Percentiles rank a stretch among this genome's conserved stretches.
These are phyloP conservation scores for Callithrix jacchus DNA, from an alignment of 2,113 vertebrate genomes.

Conservation along the genomic window DNA sequence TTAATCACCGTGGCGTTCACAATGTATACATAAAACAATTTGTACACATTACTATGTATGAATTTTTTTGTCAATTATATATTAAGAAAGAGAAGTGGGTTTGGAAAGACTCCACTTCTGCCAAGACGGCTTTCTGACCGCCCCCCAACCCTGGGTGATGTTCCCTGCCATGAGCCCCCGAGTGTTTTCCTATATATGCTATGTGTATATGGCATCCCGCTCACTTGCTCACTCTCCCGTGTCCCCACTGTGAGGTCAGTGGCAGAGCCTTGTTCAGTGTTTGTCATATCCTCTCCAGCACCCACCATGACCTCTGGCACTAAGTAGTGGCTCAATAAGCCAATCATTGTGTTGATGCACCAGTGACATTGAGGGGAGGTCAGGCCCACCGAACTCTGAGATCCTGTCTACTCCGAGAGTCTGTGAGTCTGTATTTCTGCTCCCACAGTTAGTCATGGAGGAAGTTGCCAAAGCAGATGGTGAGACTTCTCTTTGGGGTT, in stretches of 20 bases:
- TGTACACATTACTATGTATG: neutral
- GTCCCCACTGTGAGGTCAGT: neutral
- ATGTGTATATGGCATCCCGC: neutral
- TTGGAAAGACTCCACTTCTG: neutral
- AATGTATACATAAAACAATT: neutral
- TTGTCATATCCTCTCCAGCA: neutral
- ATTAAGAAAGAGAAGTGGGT: neutral
- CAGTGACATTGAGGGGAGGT: neutral
- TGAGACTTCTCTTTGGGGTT: conserved; percentile 8
- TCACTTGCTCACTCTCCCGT: neutral
- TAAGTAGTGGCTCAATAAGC: neutral
- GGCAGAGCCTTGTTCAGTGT: neutral
- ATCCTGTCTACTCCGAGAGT: neutral
- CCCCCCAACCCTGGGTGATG: neutral
- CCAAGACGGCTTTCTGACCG: neutral
- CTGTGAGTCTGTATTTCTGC: neutral
- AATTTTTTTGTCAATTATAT: neutral
- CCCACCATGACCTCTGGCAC: neutral
- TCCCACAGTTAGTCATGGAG: neutral
- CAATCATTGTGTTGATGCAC: neutral
- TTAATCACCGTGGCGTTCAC: neutral
- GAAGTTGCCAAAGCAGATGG: conserved; percentile 38
- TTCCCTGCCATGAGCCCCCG: neutral
- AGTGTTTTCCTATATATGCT: fast-evolving
- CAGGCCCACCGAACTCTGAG: neutral